Evolutionary conservation across 2,797 vertebrate genomes (phyloP).

Genomic region (Lagodon rhomboides): DNA sequence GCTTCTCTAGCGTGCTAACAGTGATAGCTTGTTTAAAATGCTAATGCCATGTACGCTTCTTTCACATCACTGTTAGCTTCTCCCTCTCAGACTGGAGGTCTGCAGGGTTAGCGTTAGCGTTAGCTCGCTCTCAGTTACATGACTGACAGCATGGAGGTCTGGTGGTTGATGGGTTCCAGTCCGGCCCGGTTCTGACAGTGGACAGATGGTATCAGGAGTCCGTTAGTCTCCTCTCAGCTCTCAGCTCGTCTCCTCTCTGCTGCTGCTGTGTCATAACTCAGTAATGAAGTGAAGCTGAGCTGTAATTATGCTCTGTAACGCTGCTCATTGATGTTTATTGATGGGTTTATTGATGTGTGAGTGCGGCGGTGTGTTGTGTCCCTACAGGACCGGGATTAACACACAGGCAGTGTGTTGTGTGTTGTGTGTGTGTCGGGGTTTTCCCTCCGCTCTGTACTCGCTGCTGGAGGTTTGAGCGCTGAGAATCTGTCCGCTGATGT

Average conservation of each 20-base stretch:
- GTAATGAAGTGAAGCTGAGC: not conserved
- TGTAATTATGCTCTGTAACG: constrained; percentile 5
- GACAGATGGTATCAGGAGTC: not conserved
- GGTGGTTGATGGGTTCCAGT: accelerated
- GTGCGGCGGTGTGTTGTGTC: constrained; percentile 7
- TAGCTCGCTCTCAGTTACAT: too few relatives aligned
- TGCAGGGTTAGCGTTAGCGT: not conserved
- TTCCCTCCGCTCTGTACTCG: not conserved
- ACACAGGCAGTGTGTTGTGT: not conserved
- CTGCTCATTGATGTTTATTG: constrained; percentile 3
- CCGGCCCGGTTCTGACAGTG: not conserved
- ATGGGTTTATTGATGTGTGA: constrained; percentile 3
- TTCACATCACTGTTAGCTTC: too few relatives aligned
- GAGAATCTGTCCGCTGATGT: not conserved
- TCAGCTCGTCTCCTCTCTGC: not conserved
- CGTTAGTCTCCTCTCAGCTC: not conserved
- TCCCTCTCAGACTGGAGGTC: not conserved
- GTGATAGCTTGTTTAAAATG: not conserved
- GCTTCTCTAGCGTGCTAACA: not conserved
- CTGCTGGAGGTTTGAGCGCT: not conserved
- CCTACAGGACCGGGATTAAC: not conserved
- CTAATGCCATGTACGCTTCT: too few relatives aligned
- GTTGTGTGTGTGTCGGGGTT: constrained; percentile 3
- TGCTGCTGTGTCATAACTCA: not conserved
- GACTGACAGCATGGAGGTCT: not conserved